Evolutionary conservation across 2,113 vertebrate species (phyloP).

Genomic region (Mastomys natalensis): DNA sequence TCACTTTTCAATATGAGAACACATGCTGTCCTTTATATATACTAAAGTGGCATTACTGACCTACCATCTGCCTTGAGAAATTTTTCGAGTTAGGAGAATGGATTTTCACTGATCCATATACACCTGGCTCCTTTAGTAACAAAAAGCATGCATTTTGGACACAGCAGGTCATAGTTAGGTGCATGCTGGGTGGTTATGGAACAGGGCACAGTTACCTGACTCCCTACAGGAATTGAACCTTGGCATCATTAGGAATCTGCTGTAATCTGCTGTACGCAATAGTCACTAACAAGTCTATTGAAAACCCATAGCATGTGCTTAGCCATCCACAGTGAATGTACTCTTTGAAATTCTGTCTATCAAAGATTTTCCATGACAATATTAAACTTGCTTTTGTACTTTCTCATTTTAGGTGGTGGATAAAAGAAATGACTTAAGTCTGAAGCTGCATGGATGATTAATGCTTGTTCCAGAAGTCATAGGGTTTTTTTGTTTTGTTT

Average conservation of each 20-base stretch:
- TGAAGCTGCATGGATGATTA: no score
- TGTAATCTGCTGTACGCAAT: constrained; percentile 21
- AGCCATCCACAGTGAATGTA: background rate
- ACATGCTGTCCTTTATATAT: constrained; percentile 1
- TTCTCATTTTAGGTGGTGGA: background rate
- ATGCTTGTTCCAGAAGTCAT: background rate
- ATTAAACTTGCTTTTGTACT: constrained; percentile 14
- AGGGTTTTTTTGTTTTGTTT: no score
- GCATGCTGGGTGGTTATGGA: background rate
- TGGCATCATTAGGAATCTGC: background rate
- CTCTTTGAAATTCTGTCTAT: background rate
- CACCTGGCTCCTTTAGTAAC: constrained; percentile 21
- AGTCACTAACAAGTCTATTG: constrained; percentile 15
- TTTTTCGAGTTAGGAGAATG: background rate
- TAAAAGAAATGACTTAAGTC: background rate
- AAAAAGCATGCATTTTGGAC: constrained; percentile 13
- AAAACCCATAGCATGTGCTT: background rate
- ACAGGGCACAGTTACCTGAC: background rate
- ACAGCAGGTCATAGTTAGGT: constrained; percentile 34
- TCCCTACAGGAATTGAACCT: background rate
- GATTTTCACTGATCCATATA: constrained; percentile 2
- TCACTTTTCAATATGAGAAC: constrained; percentile 36
- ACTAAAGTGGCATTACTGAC: constrained; percentile 9
- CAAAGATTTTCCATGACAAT: background rate
- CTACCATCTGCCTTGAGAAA: constrained; percentile 61